Evolutionary conservation across 2,888 invertebrate species (phyloP).

Genomic region (Drosophila longiperda): DNA sequence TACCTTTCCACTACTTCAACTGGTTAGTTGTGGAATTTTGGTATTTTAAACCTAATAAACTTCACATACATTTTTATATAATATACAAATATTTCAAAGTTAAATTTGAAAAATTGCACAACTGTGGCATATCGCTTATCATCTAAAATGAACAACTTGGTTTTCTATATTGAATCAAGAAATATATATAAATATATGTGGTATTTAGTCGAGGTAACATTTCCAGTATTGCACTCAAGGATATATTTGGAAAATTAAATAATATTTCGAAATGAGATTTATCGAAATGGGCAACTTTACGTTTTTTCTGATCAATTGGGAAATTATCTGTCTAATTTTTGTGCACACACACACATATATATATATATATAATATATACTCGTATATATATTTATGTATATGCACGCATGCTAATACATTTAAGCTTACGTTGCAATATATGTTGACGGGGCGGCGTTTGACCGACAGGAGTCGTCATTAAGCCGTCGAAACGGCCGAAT

Average conservation of each 20-base stretch:
- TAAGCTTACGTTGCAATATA: conserved; percentile 30
- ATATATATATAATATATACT: no score
- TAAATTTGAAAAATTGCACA: background rate
- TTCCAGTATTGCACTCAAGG: background rate
- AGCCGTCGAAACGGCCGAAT: conserved; percentile 17
- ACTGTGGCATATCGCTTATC: background rate
- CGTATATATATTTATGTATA: background rate
- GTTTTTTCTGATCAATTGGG: background rate
- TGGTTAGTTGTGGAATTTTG: background rate
- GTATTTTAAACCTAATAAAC: background rate
- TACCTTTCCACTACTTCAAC: background rate
- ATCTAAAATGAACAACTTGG: background rate
- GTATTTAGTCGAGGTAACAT: background rate
- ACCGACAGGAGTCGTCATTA: conserved; percentile 43
- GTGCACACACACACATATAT: background rate
- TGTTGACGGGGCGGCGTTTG: conserved; percentile 50
- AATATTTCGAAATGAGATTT: background rate
- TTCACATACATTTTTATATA: background rate
- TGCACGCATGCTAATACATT: conserved; percentile 1
- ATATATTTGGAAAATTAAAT: background rate
- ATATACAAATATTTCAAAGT: background rate
- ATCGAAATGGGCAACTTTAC: background rate
- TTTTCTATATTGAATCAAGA: background rate
- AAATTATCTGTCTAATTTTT: conserved; percentile 4
- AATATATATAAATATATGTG: background rate